Conservation (phyloP, 2,888 invertebrate genomes). For the Drosophila greeni region DNA sequence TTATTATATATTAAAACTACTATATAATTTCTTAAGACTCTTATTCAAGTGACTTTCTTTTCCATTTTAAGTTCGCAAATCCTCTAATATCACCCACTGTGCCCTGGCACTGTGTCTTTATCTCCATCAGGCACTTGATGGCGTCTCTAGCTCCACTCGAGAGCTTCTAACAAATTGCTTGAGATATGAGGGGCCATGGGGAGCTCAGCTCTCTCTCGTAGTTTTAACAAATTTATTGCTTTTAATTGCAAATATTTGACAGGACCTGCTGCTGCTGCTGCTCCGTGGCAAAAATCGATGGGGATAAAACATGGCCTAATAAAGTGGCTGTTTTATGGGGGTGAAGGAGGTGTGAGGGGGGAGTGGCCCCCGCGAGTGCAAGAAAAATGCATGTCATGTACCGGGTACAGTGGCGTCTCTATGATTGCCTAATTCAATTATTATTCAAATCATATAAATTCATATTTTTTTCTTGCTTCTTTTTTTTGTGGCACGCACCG, state of each 20-base stretch:
- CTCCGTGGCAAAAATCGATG: slow-evolving; percentile 11
- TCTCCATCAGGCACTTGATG: slow-evolving; percentile 14
- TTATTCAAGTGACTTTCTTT: not conserved
- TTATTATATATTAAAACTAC: not conserved
- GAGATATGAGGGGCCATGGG: not conserved
- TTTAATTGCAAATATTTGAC: slow-evolving; percentile 22
- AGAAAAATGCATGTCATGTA: slow-evolving; percentile 44
- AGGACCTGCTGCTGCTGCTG: slow-evolving; percentile 2
- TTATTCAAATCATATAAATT: slow-evolving; percentile 78
- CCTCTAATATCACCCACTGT: not conserved
- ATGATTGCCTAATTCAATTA: slow-evolving; percentile 77
- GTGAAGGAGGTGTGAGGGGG: not conserved
- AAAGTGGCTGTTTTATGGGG: slow-evolving; percentile 10
- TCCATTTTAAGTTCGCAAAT: not conserved
- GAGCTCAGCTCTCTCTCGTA: slow-evolving; percentile 2
- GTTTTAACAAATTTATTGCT: slow-evolving; percentile 17
- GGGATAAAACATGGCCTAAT: slow-evolving; percentile 11
- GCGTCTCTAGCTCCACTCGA: slow-evolving; percentile 5
- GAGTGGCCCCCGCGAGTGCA: not conserved
- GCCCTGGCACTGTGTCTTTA: not conserved
- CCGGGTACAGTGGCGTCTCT: slow-evolving; percentile 21
- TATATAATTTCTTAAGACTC: no score
- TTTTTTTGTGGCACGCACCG: slow-evolving; percentile 41
- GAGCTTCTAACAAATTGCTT: slow-evolving; percentile 25
- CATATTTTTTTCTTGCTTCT: slow-evolving; percentile 42